Conservation (phyloP, 2,888 invertebrate species). For the Hirtodrosophila duncani region DNA sequence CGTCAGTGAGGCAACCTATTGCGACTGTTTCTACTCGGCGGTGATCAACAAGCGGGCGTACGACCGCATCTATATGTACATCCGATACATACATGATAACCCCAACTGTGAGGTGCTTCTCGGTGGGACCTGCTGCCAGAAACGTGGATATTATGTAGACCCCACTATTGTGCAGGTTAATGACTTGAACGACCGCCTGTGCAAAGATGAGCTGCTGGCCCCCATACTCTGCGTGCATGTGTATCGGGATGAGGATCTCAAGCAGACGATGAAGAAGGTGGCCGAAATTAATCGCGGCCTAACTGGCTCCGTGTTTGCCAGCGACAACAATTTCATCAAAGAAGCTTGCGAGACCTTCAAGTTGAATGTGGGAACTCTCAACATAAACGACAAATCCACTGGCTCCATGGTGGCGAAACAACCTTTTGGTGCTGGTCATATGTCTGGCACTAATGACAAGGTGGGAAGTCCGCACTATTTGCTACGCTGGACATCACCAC, state of each 20-base stretch:
- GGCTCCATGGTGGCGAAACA: conserved; percentile 99
- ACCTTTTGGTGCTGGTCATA: conserved; percentile 96
- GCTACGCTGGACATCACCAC: conserved; percentile 93
- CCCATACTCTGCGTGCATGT: conserved; percentile 93
- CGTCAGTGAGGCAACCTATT: conserved; percentile 90
- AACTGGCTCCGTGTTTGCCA: conserved; percentile 94
- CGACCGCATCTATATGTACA: conserved; percentile 89
- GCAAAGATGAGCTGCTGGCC: conserved; percentile 97
- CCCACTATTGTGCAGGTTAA: conserved; percentile 93
- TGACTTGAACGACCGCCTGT: conserved; percentile 89
- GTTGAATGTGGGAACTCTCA: conserved; percentile 96
- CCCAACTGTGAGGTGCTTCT: conserved; percentile 82
- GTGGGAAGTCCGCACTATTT: conserved; percentile 97
- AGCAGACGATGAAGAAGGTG: conserved; percentile 84
- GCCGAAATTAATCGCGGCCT: conserved; percentile 90
- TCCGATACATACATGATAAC: conserved; percentile 85
- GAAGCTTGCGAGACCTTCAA: conserved; percentile 87
- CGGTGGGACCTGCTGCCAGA: conserved; percentile 92
- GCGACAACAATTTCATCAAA: conserved; percentile 86
- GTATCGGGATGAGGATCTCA: conserved; percentile 87
- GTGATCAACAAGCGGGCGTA: conserved; percentile 97
- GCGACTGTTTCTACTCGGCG: conserved; percentile 90
- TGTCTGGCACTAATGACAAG: conserved; percentile 99
- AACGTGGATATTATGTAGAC: conserved; percentile 92
- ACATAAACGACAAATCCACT: conserved; percentile 98